Conservation (phyloP, 2,888 invertebrate species). For the Hypomecis atomaria region DNA sequence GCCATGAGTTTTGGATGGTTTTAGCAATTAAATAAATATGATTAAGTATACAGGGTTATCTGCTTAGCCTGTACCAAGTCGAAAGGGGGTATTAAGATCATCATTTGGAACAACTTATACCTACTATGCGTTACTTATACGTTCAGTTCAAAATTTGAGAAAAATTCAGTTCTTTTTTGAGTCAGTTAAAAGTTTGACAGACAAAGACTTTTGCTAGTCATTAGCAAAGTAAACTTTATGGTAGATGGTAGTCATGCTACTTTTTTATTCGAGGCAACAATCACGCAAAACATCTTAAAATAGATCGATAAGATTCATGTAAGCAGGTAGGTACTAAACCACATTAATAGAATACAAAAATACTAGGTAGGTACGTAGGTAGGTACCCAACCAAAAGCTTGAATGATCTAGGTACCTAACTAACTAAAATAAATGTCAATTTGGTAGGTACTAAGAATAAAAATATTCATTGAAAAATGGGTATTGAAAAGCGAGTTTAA, state of each 20-base stretch:
- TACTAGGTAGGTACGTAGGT: not conserved
- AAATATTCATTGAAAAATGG: not conserved
- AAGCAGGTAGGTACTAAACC: constrained; percentile 11
- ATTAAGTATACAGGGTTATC: too few species aligned
- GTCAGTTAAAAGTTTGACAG: constrained; percentile 54
- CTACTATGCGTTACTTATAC: too few species aligned
- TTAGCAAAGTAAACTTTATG: constrained; percentile 61
- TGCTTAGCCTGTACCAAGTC: too few species aligned
- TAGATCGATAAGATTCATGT: not conserved
- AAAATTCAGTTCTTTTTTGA: too few species aligned
- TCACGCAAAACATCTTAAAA: constrained; percentile 52
- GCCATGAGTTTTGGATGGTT: too few species aligned
- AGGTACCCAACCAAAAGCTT: too few species aligned
- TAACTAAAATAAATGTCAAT: too few species aligned
- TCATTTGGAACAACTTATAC: too few species aligned
- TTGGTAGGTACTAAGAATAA: not conserved
- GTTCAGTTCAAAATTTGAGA: too few species aligned
- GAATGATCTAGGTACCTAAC: too few species aligned
- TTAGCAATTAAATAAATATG: too few species aligned
- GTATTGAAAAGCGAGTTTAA: constrained; percentile 6
- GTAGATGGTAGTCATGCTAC: constrained; percentile 62
- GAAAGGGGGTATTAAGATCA: too few species aligned
- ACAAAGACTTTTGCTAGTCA: constrained; percentile 56
- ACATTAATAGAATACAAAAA: not conserved
- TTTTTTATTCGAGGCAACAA: constrained; percentile 52